Percentiles rank a stretch among this genome's conserved stretches.
Conservation (phyloP, 2,113 vertebrate genomes). For the Isichthys henryi region DNA sequence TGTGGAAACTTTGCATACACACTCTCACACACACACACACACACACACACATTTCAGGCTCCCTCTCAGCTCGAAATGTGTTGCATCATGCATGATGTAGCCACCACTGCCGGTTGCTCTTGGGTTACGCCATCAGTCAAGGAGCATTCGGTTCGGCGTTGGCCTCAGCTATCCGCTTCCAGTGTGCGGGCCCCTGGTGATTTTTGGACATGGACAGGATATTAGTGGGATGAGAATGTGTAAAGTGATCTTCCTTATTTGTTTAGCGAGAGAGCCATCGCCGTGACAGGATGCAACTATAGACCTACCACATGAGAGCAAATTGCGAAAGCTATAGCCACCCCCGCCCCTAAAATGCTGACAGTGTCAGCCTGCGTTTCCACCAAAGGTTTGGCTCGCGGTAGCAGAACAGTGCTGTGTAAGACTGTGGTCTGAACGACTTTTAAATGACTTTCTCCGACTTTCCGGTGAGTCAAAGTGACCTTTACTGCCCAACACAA, state of each 20-base stretch:
- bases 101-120: not conserved
- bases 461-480: not conserved
- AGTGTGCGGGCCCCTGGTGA: not conserved
- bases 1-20: not conserved
- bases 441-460: not conserved
- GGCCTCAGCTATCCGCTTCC: not conserved
- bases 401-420: not conserved
- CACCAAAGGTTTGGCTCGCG: not conserved
- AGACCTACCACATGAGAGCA: not conserved
- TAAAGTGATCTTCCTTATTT: not conserved
- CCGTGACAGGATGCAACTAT: not conserved
- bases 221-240: not conserved
- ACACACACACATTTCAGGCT: not conserved
- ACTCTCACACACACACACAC: not conserved
- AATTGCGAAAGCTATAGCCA: not conserved
- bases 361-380: not conserved
- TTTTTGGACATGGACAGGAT: not conserved
- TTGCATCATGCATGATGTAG: conserved; percentile 6
- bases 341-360: not conserved
- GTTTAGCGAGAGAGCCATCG: not conserved
- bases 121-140: not conserved
- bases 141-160: not conserved
- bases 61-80: not conserved
- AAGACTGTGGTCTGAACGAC: not conserved
- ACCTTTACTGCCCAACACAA: not conserved